Evolutionary conservation across 2,113 vertebrate genomes (phyloP), one percentile per base, ranked within the genome.

Genomic region (Gallinago paraguaiae): DNA sequence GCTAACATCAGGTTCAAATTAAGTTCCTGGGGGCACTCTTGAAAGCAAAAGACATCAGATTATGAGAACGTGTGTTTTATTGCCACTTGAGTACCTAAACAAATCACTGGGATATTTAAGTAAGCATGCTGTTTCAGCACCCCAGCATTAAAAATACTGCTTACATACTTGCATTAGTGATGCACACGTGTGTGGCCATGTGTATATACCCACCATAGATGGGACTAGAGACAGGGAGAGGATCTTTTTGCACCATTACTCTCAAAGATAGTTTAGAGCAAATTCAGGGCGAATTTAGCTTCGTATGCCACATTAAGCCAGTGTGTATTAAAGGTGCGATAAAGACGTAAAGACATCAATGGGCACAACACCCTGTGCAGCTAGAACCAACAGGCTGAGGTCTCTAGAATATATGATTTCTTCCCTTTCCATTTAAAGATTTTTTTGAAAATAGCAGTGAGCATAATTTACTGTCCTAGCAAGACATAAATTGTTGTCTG

Each of bases 401-500:
- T 31, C 76, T 92, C 31, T 78, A 65, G 51, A 83, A 88, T 41
- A 41, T 0, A 0, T 30, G 22, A 90, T 88, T 90, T 90, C 54
- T 72, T 79, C n/a, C 57, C 15, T 86, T 91, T 75, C 31, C 31
- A 22, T 82, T 88, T 68, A 75, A 90, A 74, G 64, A 16, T 71
- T 72, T 92, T 86, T 48, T 81, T 25, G 31, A 69, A 96, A 90
- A 80, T 72, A 84, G 25, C 70, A 83, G 60, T 37, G 39, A 95
- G 50, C 15, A 56, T 76, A 86, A 86, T 93, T 94, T 76, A 92
- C 53, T 83, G 71, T 88, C 64, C 72, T 93, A 78, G 56, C 6
- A 41, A 82, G 72, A 86, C 46, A 90, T 30, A 90, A 95, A 88
- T 93, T 77, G 27, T 92, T 93, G 93, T 90, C 82, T 76, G 56